Base-by-base conservation (phyloP, 2,113 vertebrate species). In the Eubucco bourcierii region DNA sequence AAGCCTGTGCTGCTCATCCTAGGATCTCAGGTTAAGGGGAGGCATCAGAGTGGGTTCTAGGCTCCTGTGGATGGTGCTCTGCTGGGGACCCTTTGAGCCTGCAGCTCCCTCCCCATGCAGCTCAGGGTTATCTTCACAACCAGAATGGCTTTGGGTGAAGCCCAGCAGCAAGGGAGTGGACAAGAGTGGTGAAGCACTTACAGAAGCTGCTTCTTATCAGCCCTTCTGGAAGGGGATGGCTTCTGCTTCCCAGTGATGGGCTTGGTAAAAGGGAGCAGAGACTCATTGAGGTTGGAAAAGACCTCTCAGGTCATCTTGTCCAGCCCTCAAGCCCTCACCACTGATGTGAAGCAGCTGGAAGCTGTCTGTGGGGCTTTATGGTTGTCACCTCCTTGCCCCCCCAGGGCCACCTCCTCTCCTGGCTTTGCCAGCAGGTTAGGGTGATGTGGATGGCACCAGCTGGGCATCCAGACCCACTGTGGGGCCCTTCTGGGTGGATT, bases 81-180 rank as follows among this genome's bases (percentile, higher is more conserved):
- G 2, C 31, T 18, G 37, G 27, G 23, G n/a, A 16, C 37, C 23
- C 17, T 28, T 19, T 20, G 58, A 28, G 33, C 52, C 52, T 24
- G 23, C 27, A 56, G 33, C 33, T 12, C 44, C 52, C 52, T 65
- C n/a, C 28, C 50, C 23, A 3, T 1, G 4, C 0, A 3, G 11
- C 12, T 12, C 9, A 59, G 27, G 53, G 28, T 19, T 10, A 1
- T 15, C 41, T 16, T 39, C 33, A 8, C 24, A 19, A 27, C 16
- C 4, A 6, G 58, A 50, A 19, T 4, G 10, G 7, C 39, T 58
- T 34, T 9, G 28, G 47, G 18, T 55, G 33, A 55, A 41, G 24
- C 28, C 1, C 1, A 9, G 2, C 1, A 1, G 46, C 2, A 3
- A 28, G 44, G 27, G 27, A 52, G 17, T 2, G 21, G 25, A 4